phyloP scores from a whole-genome alignment of 2,113 vertebrate species.

The Ceyx melanurus region DNA sequence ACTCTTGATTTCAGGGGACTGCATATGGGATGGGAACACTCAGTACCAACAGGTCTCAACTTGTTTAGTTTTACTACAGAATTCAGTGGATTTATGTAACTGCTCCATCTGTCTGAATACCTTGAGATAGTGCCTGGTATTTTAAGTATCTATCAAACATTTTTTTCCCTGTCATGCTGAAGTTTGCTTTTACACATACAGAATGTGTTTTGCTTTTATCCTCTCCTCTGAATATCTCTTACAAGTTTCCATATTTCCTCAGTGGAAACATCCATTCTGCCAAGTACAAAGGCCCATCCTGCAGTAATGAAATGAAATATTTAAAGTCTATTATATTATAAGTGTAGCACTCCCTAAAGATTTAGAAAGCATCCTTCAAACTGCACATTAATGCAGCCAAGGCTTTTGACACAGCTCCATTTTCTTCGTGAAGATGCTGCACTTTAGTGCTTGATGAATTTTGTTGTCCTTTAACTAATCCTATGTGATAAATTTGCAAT shows the following conservation, averaged over 20 bases:
- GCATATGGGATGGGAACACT: not conserved
- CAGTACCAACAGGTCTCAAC: not conserved
- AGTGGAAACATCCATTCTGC: not conserved
- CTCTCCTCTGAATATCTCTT: not conserved
- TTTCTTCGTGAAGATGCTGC: conserved; percentile 1
- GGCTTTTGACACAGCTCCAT: not conserved
- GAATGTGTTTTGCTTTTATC: not conserved
- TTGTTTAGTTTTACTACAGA: not conserved
- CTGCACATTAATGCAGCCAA: not conserved
- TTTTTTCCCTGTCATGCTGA: not conserved
- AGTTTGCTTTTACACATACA: not conserved
- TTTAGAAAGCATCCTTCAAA: conserved; percentile 11
- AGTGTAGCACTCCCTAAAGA: not conserved
- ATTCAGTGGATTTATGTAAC: conserved; percentile 1
- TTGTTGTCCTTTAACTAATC: conserved; percentile 6
- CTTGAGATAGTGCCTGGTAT: not conserved
- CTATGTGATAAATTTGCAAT: not conserved
- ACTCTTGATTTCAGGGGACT: not conserved
- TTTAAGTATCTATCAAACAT: conserved; percentile 1
- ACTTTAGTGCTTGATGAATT: conserved; percentile 7
- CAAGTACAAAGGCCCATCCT: not conserved
- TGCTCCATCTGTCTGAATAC: not conserved
- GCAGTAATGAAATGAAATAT: not conserved
- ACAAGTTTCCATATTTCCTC: not conserved
- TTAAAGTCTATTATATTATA: not conserved